Conservation (phyloP, 2,797 vertebrate genomes). For the Acanthiza pusilla region DNA sequence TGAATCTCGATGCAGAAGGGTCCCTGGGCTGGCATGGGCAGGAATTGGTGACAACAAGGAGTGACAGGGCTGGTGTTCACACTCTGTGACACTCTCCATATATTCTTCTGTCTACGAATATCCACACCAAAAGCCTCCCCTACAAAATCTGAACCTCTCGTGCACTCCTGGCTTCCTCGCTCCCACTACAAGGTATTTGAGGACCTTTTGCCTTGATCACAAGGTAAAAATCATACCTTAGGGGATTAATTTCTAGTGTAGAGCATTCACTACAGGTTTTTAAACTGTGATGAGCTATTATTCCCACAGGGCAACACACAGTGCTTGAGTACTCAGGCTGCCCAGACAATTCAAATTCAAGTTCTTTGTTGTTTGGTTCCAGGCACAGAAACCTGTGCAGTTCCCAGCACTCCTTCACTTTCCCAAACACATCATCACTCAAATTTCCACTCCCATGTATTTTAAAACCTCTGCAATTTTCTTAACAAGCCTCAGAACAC, state of each 20-base stretch:
- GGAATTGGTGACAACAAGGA: background rate
- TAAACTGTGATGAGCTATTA: background rate
- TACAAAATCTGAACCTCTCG: background rate
- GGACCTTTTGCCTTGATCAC: background rate
- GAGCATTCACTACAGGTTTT: background rate
- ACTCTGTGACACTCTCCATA: accelerated
- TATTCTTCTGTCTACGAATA: background rate
- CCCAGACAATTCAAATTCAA: background rate
- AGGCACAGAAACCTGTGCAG: background rate
- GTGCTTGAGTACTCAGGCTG: background rate
- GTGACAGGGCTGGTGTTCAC: background rate
- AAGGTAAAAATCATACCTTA: background rate
- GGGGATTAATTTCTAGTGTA: accelerated
- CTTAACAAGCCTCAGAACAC: background rate
- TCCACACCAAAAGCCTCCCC: background rate
- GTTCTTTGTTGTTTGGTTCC: background rate
- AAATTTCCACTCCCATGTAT: background rate
- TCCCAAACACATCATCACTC: background rate
- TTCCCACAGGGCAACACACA: background rate
- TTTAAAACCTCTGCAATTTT: background rate
- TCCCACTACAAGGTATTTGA: background rate
- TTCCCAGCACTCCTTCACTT: background rate
- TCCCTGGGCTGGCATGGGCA: background rate
- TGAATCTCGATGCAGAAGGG: background rate
- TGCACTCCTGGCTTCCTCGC: background rate